Base-by-base conservation (phyloP, 2,113 vertebrate genomes). In the Pluvialis apricaria region DNA sequence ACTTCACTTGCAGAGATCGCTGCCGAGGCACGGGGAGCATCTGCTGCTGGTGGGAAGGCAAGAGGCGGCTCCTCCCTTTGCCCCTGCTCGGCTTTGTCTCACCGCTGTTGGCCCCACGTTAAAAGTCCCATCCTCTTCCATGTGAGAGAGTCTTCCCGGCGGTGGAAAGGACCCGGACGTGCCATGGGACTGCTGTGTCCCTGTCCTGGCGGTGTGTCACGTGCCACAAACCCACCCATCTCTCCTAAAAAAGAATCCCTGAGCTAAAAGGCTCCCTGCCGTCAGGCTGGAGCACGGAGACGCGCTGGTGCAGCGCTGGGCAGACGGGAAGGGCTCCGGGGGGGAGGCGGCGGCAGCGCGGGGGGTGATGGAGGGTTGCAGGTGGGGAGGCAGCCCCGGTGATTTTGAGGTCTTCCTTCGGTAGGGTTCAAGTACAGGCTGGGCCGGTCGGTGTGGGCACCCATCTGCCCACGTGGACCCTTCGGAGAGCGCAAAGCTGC, bases 321-420 rank as follows among this genome's bases (percentile, higher is more conserved):
- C 13, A 26, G 57, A 3, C 3, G 47, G 82, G 54, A 45, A 34
- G 0, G 0, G 61, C 31, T 73, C 29, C 29, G 0, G 5, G 24
- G 11, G 15, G 21, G 49, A 14, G 36, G 14, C 24, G 24, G 49
- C 49, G 24, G 49, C 22, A 24, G 49, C 22, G 22, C 25, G 49
- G 49, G 16, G 36, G 16, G 14, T 25, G 58, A 16, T 40, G 62
- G 62, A 9, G 38, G 31, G 17, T 8, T 25, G 68, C 20, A 19
- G 47, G 47, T 9, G n/a, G 36, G 40, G 61, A 14, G 31, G 32
- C 29, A 68, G 52, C 40, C 31, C 66, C 7, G 0, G n/a, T 13
- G 42, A 5, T 66, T 25, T 4, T 15, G 55, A 31, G 8, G 22
- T 5, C 60, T 11, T 26, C 9, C 6, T 8, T 29, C 31, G 40